phyloP scores from a whole-genome alignment of 2,113 vertebrate genomes.

The Channa maculata region DNA sequence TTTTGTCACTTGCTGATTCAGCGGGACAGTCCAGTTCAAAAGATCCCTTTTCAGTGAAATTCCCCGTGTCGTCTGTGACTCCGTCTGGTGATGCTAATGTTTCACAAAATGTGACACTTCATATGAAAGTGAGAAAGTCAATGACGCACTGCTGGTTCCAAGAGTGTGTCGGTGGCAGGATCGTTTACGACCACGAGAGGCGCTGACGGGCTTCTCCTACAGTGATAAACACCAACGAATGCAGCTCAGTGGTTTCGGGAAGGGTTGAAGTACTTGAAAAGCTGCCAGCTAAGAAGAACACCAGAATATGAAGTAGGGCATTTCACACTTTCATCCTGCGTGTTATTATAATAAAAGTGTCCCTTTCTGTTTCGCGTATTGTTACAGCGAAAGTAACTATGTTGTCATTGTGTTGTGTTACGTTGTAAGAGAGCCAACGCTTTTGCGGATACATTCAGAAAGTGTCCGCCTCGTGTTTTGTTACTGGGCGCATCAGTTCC shows the following conservation, averaged over 20 bases:
- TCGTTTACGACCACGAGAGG: background rate
- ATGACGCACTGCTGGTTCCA: conserved; percentile 9
- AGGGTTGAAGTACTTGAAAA: conserved; percentile 52
- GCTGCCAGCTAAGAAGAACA: background rate
- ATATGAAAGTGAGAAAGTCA: conserved; percentile 12
- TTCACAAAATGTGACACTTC: conserved; percentile 3
- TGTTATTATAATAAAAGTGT: background rate
- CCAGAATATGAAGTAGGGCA: background rate
- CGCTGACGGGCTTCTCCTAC: conserved; percentile 6
- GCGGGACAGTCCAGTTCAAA: conserved; percentile 20
- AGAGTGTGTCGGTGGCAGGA: background rate
- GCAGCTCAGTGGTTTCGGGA: conserved; percentile 44
- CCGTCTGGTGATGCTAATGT: conserved; percentile 2
- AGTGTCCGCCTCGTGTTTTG: background rate
- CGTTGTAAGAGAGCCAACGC: too few species aligned
- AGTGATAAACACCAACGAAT: conserved; percentile 34
- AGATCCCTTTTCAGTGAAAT: conserved; percentile 15
- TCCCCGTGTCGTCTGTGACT: background rate
- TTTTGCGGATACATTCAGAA: background rate
- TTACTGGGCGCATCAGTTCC: background rate
- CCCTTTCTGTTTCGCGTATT: too few species aligned
- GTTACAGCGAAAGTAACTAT: too few species aligned
- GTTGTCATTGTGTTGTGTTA: background rate
- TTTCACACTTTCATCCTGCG: background rate
- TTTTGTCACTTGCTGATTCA: conserved; percentile 27